These are phyloP conservation scores for Uria lomvia DNA, from an alignment of 2,113 vertebrate species.

Conservation along the genomic window DNA sequence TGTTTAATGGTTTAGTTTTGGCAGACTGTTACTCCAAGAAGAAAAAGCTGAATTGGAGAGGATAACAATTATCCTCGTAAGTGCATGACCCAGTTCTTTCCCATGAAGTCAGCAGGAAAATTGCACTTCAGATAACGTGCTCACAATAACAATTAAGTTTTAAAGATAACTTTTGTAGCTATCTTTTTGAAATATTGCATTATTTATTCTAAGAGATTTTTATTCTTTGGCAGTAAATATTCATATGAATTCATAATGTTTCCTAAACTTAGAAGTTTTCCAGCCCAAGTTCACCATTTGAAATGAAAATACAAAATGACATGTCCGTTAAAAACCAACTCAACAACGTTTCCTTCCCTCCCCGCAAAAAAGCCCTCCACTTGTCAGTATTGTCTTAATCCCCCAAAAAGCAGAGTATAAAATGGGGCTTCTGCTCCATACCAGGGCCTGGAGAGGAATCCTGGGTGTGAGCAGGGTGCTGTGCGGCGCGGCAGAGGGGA, in stretches of 20 bases:
- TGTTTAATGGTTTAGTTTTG: constrained; percentile 13
- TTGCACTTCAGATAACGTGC: neutral
- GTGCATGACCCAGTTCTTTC: neutral
- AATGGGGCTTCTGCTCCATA: neutral
- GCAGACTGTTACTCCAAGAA: neutral
- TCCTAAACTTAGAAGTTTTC: neutral
- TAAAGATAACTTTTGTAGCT: neutral
- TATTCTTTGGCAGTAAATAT: neutral
- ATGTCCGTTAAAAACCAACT: neutral
- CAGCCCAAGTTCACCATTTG: neutral
- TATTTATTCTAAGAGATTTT: neutral
- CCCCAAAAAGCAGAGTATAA: neutral
- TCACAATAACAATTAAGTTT: neutral
- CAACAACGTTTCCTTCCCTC: neutral
- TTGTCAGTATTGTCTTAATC: neutral
- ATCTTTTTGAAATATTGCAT: neutral
- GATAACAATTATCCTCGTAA: neutral
- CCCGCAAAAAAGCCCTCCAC: too few species aligned
- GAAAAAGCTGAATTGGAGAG: neutral
- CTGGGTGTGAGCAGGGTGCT: neutral
- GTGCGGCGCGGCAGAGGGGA: neutral
- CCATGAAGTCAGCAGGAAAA: neutral
- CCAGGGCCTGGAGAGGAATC: neutral
- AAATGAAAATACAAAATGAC: neutral
- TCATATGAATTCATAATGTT: neutral